Conservation (phyloP, 2,888 invertebrate species). For the Coleophora deauratella region DNA sequence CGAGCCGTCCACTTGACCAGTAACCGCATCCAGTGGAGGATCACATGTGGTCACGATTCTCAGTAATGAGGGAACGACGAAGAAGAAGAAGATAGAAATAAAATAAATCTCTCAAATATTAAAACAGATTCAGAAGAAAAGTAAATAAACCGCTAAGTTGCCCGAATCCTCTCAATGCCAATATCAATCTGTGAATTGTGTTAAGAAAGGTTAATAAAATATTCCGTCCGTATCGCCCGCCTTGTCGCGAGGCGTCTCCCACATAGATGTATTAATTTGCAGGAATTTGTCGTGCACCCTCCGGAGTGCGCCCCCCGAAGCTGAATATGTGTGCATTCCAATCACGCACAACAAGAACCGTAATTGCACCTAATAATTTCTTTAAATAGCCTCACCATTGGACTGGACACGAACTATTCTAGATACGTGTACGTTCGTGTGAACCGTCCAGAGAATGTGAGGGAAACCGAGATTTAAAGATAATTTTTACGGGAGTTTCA, state of each 20-base stretch:
- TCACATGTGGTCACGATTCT: no score
- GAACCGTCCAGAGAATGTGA: not conserved
- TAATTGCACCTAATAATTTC: constrained; percentile 73
- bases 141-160: constrained; percentile 8
- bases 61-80: no score
- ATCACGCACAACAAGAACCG: constrained; percentile 71
- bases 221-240: constrained; percentile 60
- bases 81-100: no score
- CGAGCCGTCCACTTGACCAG: no score
- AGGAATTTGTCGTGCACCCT: constrained; percentile 71
- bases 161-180: constrained; percentile 38
- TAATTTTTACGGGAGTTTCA: not conserved
- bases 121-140: no score
- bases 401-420: constrained; percentile 4
- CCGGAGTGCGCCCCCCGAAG: constrained; percentile 27
- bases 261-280: constrained; percentile 73
- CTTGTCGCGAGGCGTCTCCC: constrained; percentile 35
- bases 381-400: constrained; percentile 53
- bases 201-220: constrained; percentile 52
- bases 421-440: not conserved
- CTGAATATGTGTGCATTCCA: constrained; percentile 51
- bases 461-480: no score
- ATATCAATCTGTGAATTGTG: constrained; percentile 36
- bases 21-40: no score
- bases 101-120: no score